Conservation (phyloP, 1,140 invertebrate species). For the Ceratosolen solmsi region DNA sequence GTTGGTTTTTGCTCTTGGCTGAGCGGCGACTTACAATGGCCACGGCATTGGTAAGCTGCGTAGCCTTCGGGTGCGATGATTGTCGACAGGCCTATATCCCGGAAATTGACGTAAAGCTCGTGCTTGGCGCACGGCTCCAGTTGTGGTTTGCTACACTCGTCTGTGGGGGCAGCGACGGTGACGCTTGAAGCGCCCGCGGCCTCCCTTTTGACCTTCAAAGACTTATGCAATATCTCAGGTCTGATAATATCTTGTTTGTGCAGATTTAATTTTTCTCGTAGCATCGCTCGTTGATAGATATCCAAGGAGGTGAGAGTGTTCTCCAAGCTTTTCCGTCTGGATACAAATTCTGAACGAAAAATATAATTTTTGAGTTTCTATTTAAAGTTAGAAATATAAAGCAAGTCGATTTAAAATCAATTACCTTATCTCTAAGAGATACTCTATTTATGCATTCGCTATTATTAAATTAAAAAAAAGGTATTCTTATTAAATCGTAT, state of each 20-base stretch:
- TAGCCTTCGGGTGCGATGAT: slow-evolving; percentile 80
- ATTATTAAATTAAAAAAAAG: too few species aligned
- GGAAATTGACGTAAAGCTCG: slow-evolving; percentile 76
- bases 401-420: too few species aligned
- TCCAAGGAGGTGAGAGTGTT: slow-evolving; percentile 54
- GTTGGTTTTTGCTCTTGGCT: slow-evolving; percentile 73
- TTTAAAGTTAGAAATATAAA: too few species aligned
- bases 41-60: slow-evolving; percentile 79
- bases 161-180: neutral
- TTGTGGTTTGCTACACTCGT: slow-evolving; percentile 5
- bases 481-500: too few species aligned
- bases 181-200: neutral
- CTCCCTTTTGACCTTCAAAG: slow-evolving; percentile 32
- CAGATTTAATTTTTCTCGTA: slow-evolving; percentile 54
- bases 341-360: slow-evolving; percentile 10
- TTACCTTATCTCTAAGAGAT: too few species aligned
- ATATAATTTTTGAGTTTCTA: too few species aligned
- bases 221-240: neutral
- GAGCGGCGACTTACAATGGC: slow-evolving; percentile 77
- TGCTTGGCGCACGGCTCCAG: slow-evolving; percentile 66
- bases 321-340: slow-evolving; percentile 17
- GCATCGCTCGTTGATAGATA: slow-evolving; percentile 59
- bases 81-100: slow-evolving; percentile 79
- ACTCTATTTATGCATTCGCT: too few species aligned
- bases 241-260: neutral